Evolutionary conservation across 1,140 invertebrate genomes (phyloP).

Genomic region (Cherax destructor): DNA sequence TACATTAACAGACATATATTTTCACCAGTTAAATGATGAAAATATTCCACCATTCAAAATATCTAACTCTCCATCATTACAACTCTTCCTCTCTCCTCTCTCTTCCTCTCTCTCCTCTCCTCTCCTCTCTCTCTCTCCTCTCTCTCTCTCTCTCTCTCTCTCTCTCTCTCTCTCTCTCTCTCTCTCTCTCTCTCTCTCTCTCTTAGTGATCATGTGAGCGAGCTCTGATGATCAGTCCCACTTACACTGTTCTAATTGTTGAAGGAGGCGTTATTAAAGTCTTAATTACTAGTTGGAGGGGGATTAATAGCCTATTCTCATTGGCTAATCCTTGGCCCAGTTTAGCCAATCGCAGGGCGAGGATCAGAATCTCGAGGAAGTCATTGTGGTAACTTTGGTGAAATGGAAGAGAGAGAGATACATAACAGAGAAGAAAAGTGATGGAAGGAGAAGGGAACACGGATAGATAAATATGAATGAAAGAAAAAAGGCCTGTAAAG

Average conservation of each 20-base stretch:
- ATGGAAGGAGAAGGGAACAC: neutral
- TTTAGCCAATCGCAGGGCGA: neutral
- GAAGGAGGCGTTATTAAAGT: conserved; percentile 11
- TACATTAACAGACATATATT: too few relatives aligned
- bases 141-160: neutral
- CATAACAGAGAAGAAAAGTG: neutral
- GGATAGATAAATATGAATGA: neutral
- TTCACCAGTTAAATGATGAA: too few relatives aligned
- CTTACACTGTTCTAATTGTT: conserved; percentile 1
- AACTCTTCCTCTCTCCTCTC: neutral
- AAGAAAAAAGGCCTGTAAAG: neutral
- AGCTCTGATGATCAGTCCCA: neutral
- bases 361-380: neutral
- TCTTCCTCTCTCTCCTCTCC: neutral
- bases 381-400: neutral
- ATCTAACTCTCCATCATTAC: too few relatives aligned
- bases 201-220: too few relatives aligned
- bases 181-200: too few relatives aligned
- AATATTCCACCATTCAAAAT: too few relatives aligned
- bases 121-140: neutral
- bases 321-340: neutral
- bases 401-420: neutral
- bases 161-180: neutral
- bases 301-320: neutral
- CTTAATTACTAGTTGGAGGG: neutral